These are phyloP conservation scores for Sinocyclocheilus grahami DNA, from an alignment of 2,113 vertebrate genomes.

Conservation along the genomic window DNA sequence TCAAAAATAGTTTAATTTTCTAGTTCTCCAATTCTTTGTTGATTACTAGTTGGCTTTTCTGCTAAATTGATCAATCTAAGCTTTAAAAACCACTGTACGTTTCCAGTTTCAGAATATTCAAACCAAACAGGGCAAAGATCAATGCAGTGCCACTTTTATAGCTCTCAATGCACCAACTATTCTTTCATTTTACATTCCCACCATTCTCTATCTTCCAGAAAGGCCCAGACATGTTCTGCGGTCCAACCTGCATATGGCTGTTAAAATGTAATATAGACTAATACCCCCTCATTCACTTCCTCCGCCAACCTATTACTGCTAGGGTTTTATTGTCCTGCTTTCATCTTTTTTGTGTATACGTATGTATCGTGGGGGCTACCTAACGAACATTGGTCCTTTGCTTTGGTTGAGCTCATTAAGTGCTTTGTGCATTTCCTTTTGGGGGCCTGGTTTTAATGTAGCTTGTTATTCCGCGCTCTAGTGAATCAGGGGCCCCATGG, in stretches of 20 bases:
- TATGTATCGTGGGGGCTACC: slow-evolving; percentile 67
- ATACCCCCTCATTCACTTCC: slow-evolving; percentile 35
- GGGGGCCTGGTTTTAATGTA: slow-evolving; percentile 79
- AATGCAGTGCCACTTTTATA: slow-evolving; percentile 41
- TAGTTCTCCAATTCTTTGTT: background rate
- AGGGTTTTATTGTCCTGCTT: slow-evolving; percentile 42
- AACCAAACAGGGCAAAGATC: slow-evolving; percentile 33
- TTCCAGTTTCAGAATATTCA: background rate
- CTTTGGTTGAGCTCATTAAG: slow-evolving; percentile 80
- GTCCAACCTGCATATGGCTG: slow-evolving; percentile 45
- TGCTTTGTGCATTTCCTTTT: slow-evolving; percentile 73
- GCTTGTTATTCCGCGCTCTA: slow-evolving; percentile 70
- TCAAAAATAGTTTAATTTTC: background rate
- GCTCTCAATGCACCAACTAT: background rate
- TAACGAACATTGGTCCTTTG: slow-evolving; percentile 76
- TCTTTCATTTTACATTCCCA: slow-evolving; percentile 49
- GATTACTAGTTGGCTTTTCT: background rate
- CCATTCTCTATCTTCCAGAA: slow-evolving; percentile 41
- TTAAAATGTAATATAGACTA: slow-evolving; percentile 60
- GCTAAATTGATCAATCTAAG: too few relatives aligned
- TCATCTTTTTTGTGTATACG: slow-evolving; percentile 13
- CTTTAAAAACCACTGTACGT: background rate
- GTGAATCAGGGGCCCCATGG: slow-evolving; percentile 48
- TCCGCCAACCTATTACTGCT: slow-evolving; percentile 26
- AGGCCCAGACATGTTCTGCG: slow-evolving; percentile 38